phyloP scores from a whole-genome alignment of 2,888 invertebrate genomes.

The Hirtodrosophila histrioides region DNA sequence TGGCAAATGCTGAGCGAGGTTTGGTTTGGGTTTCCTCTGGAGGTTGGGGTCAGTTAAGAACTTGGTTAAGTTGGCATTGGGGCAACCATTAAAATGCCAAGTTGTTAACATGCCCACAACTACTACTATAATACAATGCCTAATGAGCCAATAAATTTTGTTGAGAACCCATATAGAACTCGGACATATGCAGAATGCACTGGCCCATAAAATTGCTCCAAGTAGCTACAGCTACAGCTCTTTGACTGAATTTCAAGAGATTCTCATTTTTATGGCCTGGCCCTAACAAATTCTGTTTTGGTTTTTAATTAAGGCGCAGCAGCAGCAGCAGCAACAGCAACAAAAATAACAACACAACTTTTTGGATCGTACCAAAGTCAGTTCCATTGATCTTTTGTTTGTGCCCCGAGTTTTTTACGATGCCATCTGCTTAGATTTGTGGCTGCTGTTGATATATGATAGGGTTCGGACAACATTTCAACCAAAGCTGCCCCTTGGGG shows the following conservation, averaged over 20 bases:
- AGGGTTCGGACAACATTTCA: slow-evolving; percentile 44
- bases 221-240: slow-evolving; percentile 72
- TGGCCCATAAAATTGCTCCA: slow-evolving; percentile 61
- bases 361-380: slow-evolving; percentile 19
- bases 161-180: slow-evolving; percentile 38
- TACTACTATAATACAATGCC: too few species aligned
- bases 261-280: slow-evolving; percentile 53
- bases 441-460: slow-evolving; percentile 55
- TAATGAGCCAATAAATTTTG: slow-evolving; percentile 75
- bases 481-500: slow-evolving; percentile 7
- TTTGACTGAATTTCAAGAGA: slow-evolving; percentile 51
- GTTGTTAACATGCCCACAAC: slow-evolving; percentile 61
- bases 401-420: slow-evolving; percentile 49
- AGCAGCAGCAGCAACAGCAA: slow-evolving; percentile 10
- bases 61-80: slow-evolving; percentile 26
- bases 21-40: not conserved
- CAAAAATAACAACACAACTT: slow-evolving; percentile 12
- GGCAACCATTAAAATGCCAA: slow-evolving; percentile 54
- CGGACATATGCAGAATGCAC: slow-evolving; percentile 49
- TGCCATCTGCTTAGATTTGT: slow-evolving; percentile 49
- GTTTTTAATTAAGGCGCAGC: slow-evolving; percentile 65
- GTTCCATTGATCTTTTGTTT: slow-evolving; percentile 61
- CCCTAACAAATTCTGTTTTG: slow-evolving; percentile 66
- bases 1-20: slow-evolving; percentile 11
- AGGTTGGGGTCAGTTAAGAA: slow-evolving; percentile 13